These are phyloP conservation scores for Mesitornis unicolor DNA, from an alignment of 2,113 vertebrate species.

Conservation along the genomic window DNA sequence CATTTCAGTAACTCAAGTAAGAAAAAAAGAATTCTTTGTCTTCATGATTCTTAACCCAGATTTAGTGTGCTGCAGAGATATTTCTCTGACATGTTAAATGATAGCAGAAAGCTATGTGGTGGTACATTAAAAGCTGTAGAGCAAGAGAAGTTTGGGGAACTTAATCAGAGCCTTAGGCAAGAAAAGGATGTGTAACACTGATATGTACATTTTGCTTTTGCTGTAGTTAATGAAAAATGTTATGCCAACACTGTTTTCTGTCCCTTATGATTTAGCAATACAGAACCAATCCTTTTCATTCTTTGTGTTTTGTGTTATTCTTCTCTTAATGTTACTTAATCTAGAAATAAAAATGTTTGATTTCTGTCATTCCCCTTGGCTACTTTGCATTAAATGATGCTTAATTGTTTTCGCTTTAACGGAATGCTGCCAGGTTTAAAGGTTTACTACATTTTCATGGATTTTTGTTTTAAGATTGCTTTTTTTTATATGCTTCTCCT, in stretches of 20 bases:
- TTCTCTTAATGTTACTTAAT: constrained; percentile 38
- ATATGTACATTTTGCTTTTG: constrained; percentile 42
- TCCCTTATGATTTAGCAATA: constrained; percentile 52
- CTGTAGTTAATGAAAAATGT: constrained; percentile 59
- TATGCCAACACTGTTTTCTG: constrained; percentile 7
- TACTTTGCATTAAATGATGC: constrained; percentile 6
- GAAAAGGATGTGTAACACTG: constrained; percentile 56
- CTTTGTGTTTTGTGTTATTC: constrained; percentile 30
- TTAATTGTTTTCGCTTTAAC: constrained; percentile 44
- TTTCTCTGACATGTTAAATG: constrained; percentile 58
- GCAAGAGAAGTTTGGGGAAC: constrained; percentile 49
- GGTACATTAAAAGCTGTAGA: constrained; percentile 55
- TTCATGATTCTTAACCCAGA: constrained; percentile 45
- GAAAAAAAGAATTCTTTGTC: background rate
- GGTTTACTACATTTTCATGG: background rate
- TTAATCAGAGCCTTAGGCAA: constrained; percentile 56
- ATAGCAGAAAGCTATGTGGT: constrained; percentile 49
- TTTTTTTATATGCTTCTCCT: background rate
- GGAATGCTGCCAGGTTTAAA: background rate
- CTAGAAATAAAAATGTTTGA: constrained; percentile 60
- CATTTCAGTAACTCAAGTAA: background rate
- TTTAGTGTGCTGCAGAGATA: constrained; percentile 48
- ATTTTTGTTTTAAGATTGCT: background rate
- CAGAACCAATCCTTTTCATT: constrained; percentile 49
- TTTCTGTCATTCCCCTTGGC: constrained; percentile 39